A percentile compares a stretch with the other conserved stretches of the same genome.
These are phyloP conservation scores for Falco rusticolus DNA, from an alignment of 2,797 vertebrate species.

Conservation along the genomic window DNA sequence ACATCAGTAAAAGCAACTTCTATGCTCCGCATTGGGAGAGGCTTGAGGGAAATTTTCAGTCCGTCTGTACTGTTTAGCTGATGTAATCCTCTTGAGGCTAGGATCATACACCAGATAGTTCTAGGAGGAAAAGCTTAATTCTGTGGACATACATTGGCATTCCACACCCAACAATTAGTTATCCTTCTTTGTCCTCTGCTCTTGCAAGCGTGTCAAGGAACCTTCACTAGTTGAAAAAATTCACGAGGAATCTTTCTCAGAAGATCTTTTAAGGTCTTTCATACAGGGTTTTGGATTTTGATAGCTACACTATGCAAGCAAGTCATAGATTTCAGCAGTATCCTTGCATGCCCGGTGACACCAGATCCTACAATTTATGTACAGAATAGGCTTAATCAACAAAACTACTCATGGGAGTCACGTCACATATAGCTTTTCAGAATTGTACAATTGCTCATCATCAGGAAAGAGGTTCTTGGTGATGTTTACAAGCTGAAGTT, in stretches of 20 bases:
- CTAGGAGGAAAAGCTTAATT: neutral
- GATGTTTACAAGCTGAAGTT: neutral
- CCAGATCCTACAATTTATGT: neutral
- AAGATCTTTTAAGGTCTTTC: neutral
- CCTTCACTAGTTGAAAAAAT: neutral
- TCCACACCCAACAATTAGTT: neutral
- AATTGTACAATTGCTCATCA: rapidly evolving
- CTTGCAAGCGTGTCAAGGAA: neutral
- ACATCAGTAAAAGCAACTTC: neutral
- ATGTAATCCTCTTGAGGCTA: neutral
- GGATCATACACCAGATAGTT: neutral
- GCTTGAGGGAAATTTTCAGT: neutral
- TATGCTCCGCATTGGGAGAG: neutral
- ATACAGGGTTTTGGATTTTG: neutral
- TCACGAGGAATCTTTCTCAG: neutral
- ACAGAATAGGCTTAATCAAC: neutral
- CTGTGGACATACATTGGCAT: neutral
- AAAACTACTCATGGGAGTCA: neutral
- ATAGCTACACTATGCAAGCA: rapidly evolving
- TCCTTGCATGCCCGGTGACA: rapidly evolving
- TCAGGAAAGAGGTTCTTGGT: neutral
- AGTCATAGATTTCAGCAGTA: neutral
- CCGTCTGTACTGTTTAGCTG: neutral
- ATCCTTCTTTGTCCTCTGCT: neutral
- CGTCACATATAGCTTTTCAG: neutral